phyloP scores from a whole-genome alignment of 2,888 invertebrate genomes.

The Euplagia quadripunctaria region DNA sequence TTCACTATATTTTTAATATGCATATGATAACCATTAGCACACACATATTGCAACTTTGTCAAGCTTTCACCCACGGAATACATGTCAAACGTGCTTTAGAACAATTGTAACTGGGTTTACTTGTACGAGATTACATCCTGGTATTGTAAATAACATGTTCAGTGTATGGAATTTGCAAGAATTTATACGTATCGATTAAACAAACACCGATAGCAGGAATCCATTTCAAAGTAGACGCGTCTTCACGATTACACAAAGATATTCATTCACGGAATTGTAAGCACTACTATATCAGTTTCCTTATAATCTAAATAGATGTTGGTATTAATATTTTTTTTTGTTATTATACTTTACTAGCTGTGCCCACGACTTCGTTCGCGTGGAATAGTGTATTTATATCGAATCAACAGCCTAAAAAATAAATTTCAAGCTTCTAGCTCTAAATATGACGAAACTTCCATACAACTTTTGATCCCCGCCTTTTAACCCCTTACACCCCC shows the following conservation, averaged over 20 bases:
- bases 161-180: conserved; percentile 26
- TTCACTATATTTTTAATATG: not conserved
- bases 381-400: too few relatives aligned
- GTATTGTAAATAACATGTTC: conserved; percentile 17
- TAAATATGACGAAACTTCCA: too few relatives aligned
- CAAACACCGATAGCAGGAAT: conserved; percentile 34
- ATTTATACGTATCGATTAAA: conserved; percentile 33
- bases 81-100: conserved; percentile 15
- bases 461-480: too few relatives aligned
- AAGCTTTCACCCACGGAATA: conserved; percentile 8
- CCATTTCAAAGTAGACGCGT: conserved; percentile 36
- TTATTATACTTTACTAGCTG: not conserved
- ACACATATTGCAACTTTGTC: conserved; percentile 14
- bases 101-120: conserved; percentile 1
- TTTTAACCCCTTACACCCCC: too few relatives aligned
- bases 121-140: conserved; percentile 10
- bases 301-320: not conserved
- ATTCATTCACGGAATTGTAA: conserved; percentile 24
- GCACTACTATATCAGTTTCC: conserved; percentile 10
- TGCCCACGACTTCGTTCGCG: not conserved
- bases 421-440: too few relatives aligned
- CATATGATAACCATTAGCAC: not conserved
- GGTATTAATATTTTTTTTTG: not conserved
- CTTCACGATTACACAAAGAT: conserved; percentile 17
- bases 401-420: too few relatives aligned